Evolutionary conservation across 64 coral and sea anemone genomes (phyloP), one percentile per base, ranked within the genome.

Genomic region (Pocillopora verrucosa): DNA sequence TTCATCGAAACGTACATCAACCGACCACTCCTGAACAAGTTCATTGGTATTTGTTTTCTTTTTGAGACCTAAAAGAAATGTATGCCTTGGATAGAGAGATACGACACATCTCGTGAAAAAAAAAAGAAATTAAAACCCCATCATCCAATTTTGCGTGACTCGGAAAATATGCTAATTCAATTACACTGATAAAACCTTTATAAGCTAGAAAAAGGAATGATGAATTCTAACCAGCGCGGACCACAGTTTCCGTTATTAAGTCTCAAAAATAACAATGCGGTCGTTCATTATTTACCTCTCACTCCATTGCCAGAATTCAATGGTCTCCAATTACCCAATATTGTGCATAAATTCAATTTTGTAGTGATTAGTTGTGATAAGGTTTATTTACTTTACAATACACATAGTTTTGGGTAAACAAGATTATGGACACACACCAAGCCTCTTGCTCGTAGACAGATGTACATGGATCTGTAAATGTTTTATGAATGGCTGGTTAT

Each of bases 341-440:
- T 67, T 67, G 35, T 41, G 35, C 36, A 41, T 51, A 82, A 35
- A 63, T 64, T 61, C 60, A 59, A 14, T 34, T 60, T 60, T 13
- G 51, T 5, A 59, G 56, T 1, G 12, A 34, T 14, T 35, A 19
- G n/a, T 19, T 30, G 19, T 60, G 78, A 80, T 61, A 78, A 78
- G 38, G 13, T 60, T 22, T 59, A 11, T 83, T 83, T 83, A 20
- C 61, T 83, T 83, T 45, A 67, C 17, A 51, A 65, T 41, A 67
- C 13, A 38, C 19, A 67, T 83, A 19, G 36, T 67, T 83, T 83
- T 67, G 61, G 22, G 60, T 83, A 83, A 83, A 83, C 80, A 68
- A 38, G 80, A 68, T 83, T 62, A 81, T 34, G 20, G 7, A 61
- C 19, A 35, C 63, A 16, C 59, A 60, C 80, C 3, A 65, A 10